Base-by-base conservation (phyloP, 2,888 invertebrate species). In the Euplexia lucipara region DNA sequence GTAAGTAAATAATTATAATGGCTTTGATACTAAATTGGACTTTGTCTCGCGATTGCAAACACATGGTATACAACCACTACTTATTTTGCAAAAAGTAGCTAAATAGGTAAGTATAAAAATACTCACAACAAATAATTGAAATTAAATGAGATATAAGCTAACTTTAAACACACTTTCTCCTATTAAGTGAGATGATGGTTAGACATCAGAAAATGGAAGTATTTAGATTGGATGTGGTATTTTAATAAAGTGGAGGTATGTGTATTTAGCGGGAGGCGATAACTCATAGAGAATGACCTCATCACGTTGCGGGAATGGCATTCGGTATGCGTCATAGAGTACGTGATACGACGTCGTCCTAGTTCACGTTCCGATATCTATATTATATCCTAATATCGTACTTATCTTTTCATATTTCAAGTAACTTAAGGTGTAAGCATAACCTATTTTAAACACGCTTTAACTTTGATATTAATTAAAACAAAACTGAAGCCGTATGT, bases 301-400 rank as follows among this genome's bases (percentile, higher is more conserved):
- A 81, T 88, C 88, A 83, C 75, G 85, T 77, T 60, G 75, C 75
- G 78, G 81, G 88, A 86, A 88, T 87, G 92, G 89, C 83, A 86
- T 84, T 83, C 76, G 86, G 90, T 81, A 87, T 87, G 89, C 86
- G 87, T 85, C 89, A 85, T 75, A 59, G 72, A 77, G 82, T 81
- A 91, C 92, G 92, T 91, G 91, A 88, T 87, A 80, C 75, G 75
- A 82, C 83, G 75, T 58, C 84, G 87, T 84, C 82, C 87, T 79
- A 86, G 78, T 87, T 88, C 76, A 71, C 69, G 69, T 68, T 66
- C 59, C 69, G 47, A 65, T 79, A 82, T 80, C 71, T 68, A 67
- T 79, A 74, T 70, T 67, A 75, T 78, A 77, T 71, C 65, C 51
- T 65, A 67, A 75, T 69, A 72, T 60, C 60, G 53, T 34, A 34